These are phyloP conservation scores for Hydrotaea cyrtoneurina DNA, from an alignment of 2,888 invertebrate species.

Conservation along the genomic window DNA sequence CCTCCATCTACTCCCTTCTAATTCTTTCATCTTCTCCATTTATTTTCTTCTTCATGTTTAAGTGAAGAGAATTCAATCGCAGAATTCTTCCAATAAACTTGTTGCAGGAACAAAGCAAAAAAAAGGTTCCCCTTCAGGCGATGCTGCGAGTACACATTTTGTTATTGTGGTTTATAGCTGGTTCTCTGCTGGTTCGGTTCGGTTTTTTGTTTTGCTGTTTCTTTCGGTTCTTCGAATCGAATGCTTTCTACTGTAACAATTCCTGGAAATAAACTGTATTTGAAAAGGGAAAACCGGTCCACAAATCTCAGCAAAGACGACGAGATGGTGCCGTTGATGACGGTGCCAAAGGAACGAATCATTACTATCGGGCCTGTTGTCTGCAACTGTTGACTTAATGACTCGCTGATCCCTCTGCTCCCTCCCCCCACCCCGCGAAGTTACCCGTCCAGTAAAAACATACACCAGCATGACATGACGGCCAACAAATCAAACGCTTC, in stretches of 20 bases:
- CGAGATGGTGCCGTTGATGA: not conserved
- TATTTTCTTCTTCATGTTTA: not conserved
- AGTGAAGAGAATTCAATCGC: slow-evolving; percentile 53
- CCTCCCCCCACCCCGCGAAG: too few relatives aligned
- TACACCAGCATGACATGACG: too few relatives aligned
- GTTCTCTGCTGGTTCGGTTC: not conserved
- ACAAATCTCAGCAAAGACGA: slow-evolving; percentile 27
- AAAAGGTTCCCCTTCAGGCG: slow-evolving; percentile 52
- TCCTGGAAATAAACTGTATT: slow-evolving; percentile 79
- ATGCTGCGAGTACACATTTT: not conserved
- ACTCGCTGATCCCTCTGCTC: slow-evolving; percentile 22
- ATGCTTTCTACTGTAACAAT: slow-evolving; percentile 63
- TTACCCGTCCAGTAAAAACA: not conserved
- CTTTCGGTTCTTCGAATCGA: slow-evolving; percentile 31
- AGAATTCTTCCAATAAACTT: slow-evolving; percentile 48
- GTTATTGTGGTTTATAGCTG: slow-evolving; percentile 20
- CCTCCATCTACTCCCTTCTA: slow-evolving; percentile 60
- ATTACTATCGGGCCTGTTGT: slow-evolving; percentile 47
- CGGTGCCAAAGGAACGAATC: slow-evolving; percentile 13
- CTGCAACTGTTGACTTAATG: slow-evolving; percentile 65
- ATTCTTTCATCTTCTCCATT: slow-evolving; percentile 27
- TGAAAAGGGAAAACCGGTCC: slow-evolving; percentile 79
- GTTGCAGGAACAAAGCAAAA: slow-evolving; percentile 14
- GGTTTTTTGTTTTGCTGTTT: not conserved
- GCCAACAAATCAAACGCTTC: slow-evolving; percentile 19